phyloP scores from a whole-genome alignment of 1,140 invertebrate genomes.

The Akabosia matsudoensis region DNA sequence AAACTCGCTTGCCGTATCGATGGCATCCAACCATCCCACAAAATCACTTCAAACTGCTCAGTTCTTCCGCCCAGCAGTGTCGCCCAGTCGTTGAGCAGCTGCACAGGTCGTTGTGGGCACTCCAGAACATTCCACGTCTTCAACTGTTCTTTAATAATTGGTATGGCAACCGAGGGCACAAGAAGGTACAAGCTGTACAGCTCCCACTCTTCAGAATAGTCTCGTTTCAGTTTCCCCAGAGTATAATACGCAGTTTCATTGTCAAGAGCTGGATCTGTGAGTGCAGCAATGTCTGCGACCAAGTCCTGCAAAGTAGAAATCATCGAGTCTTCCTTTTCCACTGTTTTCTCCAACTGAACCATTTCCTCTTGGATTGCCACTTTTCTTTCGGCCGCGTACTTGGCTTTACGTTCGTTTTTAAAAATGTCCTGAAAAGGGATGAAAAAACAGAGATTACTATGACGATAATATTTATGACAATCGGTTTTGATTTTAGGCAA shows the following conservation, averaged over 20 bases:
- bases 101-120: conserved; percentile 60
- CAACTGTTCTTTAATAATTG: conserved; percentile 66
- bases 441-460: conserved; percentile 14
- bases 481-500: no score
- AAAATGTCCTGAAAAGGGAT: conserved; percentile 75
- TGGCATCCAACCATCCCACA: conserved; percentile 90
- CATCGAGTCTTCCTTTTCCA: conserved; percentile 70
- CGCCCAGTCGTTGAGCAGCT: conserved; percentile 71
- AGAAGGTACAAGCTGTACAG: conserved; percentile 64
- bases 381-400: conserved; percentile 71
- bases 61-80: conserved; percentile 57
- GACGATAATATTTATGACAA: conserved; percentile 16
- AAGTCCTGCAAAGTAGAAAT: conserved; percentile 71
- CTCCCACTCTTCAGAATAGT: conserved; percentile 59
- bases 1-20: conserved; percentile 65
- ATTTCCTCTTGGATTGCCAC: conserved; percentile 76
- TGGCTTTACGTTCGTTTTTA: conserved; percentile 74
- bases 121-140: conserved; percentile 70
- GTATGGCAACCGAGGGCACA: conserved; percentile 63
- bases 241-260: conserved; percentile 24
- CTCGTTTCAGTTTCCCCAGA: conserved; percentile 34
- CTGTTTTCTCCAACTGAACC: conserved; percentile 64
- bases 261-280: conserved; percentile 14
- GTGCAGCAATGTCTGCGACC: conserved; percentile 15
- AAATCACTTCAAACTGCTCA: conserved; percentile 71